Conservation (phyloP, 1,140 invertebrate species). For the Pteromalus puparum region DNA sequence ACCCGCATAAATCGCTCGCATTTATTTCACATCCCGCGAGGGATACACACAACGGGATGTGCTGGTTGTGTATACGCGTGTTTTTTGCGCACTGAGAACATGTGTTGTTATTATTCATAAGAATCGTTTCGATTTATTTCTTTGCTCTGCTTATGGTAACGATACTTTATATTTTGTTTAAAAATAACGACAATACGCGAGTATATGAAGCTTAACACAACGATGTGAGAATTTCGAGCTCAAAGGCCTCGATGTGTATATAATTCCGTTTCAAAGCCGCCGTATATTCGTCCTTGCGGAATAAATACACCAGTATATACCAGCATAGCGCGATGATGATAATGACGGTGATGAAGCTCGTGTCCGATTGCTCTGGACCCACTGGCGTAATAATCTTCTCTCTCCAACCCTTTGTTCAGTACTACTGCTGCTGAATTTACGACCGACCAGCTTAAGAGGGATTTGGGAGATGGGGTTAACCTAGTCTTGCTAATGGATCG, state of each 20-base stretch:
- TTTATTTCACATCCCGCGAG: slow-evolving; percentile 3
- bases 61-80: not conserved
- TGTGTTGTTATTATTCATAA: no score
- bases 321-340: not conserved
- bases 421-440: not conserved
- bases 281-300: not conserved
- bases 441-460: not conserved
- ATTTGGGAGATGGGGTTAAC: slow-evolving; percentile 39
- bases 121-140: no score
- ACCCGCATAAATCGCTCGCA: not conserved
- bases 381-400: not conserved
- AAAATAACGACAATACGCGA: no score
- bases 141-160: no score
- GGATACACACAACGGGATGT: not conserved
- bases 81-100: not conserved
- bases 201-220: no score
- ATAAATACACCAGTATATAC: not conserved
- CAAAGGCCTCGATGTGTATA: no score
- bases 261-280: no score
- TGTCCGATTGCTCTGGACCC: not conserved
- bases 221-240: no score
- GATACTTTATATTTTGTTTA: no score
- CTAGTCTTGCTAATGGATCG: not conserved
- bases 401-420: not conserved
- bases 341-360: slow-evolving; percentile 1